A percentile compares a stretch with the other conserved stretches of the same genome.
Evolutionary conservation across 1,140 invertebrate genomes (phyloP).

Genomic region (Triops longicaudatus): DNA sequence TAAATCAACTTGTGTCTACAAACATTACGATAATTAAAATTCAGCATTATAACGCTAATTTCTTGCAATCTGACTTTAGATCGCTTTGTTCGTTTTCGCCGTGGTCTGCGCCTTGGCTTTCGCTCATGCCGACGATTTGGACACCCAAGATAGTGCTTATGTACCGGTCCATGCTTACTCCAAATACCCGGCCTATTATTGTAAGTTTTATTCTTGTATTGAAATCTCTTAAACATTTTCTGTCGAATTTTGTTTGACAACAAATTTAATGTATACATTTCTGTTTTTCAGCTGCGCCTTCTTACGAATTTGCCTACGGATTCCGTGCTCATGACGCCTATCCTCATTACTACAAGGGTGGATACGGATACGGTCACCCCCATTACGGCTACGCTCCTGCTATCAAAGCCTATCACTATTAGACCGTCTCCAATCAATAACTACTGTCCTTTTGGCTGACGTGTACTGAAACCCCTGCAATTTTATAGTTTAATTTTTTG

Average conservation of each 20-base stretch:
- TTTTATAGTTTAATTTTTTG: background rate
- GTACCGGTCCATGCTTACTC: background rate
- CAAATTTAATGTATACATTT: too few relatives aligned
- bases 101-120: background rate
- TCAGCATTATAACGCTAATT: background rate
- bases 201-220: background rate
- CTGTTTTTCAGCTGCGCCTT: background rate
- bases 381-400: background rate
- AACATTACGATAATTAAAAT: background rate
- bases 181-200: background rate
- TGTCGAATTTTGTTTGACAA: background rate
- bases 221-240: background rate
- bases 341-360: background rate
- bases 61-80: background rate
- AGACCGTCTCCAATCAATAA: background rate
- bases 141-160: background rate
- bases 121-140: background rate
- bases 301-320: background rate
- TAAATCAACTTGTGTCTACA: background rate
- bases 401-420: background rate
- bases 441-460: background rate
- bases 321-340: background rate
- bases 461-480: background rate
- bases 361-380: background rate
- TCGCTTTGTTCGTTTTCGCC: background rate